A percentile compares a stretch with the other conserved stretches of the same genome.
Evolutionary conservation across 2,797 vertebrate genomes (phyloP).

Genomic region (Spinus olivaceus): DNA sequence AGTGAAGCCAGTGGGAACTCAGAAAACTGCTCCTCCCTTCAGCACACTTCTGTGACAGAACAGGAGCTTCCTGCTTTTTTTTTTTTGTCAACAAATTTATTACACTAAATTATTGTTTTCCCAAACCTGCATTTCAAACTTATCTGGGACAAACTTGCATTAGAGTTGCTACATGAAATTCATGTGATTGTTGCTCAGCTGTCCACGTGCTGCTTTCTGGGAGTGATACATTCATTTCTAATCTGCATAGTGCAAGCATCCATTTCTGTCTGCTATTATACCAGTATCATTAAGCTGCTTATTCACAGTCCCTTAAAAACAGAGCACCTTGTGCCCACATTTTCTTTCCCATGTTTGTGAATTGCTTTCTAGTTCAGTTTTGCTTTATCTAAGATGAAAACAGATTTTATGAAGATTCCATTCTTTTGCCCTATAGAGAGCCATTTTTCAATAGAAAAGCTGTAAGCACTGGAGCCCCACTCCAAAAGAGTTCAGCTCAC

Average conservation of each 20-base stretch:
- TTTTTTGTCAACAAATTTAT: neutral
- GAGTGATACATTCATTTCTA: neutral
- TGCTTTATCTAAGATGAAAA: neutral
- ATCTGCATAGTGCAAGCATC: neutral
- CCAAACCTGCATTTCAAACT: neutral
- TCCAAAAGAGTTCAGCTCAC: constrained; percentile 52
- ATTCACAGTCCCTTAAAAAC: neutral
- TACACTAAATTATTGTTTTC: neutral
- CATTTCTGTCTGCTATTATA: neutral
- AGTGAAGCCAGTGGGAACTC: neutral
- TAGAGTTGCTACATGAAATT: neutral
- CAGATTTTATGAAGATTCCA: constrained; percentile 43
- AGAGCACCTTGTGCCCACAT: neutral
- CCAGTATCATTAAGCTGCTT: neutral
- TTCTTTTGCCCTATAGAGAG: constrained; percentile 23
- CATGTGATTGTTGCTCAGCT: neutral
- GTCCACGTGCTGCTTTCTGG: neutral
- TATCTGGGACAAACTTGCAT: neutral
- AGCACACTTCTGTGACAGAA: accelerated
- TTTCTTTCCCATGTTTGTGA: constrained; percentile 3
- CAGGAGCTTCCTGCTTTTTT: neutral
- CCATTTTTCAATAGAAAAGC: constrained; percentile 46
- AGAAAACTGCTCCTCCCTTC: neutral
- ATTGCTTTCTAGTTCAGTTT: neutral
- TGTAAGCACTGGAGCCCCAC: neutral